phyloP scores from a whole-genome alignment of 2,113 vertebrate species.

The Platichthys stellatus region DNA sequence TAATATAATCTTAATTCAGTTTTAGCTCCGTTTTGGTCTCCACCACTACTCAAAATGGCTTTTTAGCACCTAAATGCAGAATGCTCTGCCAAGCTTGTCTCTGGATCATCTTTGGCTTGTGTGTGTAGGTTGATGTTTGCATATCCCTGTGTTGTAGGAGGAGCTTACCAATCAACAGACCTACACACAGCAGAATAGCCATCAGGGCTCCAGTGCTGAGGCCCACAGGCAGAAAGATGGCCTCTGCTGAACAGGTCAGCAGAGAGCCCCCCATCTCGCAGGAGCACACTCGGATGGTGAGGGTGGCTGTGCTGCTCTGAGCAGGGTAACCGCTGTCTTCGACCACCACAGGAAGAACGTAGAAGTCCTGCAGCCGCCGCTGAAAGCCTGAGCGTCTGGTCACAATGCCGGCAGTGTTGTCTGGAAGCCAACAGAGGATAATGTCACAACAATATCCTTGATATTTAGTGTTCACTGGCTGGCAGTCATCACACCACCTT shows the following conservation, averaged over 20 bases:
- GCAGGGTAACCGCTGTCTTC: conserved; percentile 93
- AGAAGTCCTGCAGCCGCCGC: conserved; percentile 85
- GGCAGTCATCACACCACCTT: no score
- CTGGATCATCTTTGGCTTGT: no score
- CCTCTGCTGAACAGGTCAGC: conserved; percentile 88
- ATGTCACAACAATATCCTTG: background rate
- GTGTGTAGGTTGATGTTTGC: background rate
- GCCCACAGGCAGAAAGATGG: conserved; percentile 88
- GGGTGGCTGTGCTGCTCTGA: conserved; percentile 92
- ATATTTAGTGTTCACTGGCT: background rate
- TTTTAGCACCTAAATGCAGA: no score
- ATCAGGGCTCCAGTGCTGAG: conserved; percentile 92
- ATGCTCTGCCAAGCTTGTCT: no score
- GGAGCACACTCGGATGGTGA: conserved; percentile 91
- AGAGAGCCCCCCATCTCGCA: conserved; percentile 86
- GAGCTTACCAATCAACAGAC: conserved; percentile 56
- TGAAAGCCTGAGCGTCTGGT: conserved; percentile 86
- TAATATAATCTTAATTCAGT: no score
- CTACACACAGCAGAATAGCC: conserved; percentile 89
- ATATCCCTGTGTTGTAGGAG: background rate
- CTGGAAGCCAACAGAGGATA: conserved; percentile 67
- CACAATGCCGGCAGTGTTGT: conserved; percentile 94
- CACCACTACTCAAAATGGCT: no score
- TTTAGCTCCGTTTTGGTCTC: no score
- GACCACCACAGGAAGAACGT: conserved; percentile 88